Base-by-base conservation (phyloP, 2,888 invertebrate genomes). In the Magallana nippona region DNA sequence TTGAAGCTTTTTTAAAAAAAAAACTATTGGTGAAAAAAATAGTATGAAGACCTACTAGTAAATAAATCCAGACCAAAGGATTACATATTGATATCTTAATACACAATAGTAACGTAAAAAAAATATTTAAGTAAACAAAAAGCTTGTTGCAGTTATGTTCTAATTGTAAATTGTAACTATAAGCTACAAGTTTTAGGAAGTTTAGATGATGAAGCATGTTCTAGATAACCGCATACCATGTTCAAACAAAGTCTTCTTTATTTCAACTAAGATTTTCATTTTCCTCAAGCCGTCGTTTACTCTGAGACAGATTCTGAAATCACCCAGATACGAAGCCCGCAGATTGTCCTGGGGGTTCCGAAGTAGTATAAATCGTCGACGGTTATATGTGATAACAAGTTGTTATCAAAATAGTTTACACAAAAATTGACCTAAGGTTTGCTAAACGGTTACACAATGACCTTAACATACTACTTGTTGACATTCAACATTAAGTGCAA, bases 381-480 rank as follows among this genome's bases (percentile, higher is more conserved):
- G 22, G 27, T 44, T 44, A 27, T 27, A 13, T 22, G 71, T 71
- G 71, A 71, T 71, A 71, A 71, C 19, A 27, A 71, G 13, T 71
- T 71, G 71, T 71, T 71, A 71, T 71, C 71, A 27, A 27, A 15
- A 32, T 22, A 71, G 44, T 27, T 71, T 71, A 71, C 27, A 71
- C 71, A 71, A 32, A 71, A 71, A 71, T 27, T 71, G 27, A 71
- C 71, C 71, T 32, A 71, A 15, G 13, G 71, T 71, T 71, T 71
- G 71, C 71, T 71, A 71, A 22, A 10, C 27, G 71, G 71, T 71
- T 27, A 27, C 15, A 15, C 15, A 27, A 71, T 71, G 71, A 71
- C 71, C 71, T 71, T 27, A 15, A 71, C 71, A 71, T 71, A 27
- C 71, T 27, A 44, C 44, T 8, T 44, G 44, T 44, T 71, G 71